phyloP scores from a whole-genome alignment of 2,888 invertebrate species.

The Eutolmus rufibarbis region DNA sequence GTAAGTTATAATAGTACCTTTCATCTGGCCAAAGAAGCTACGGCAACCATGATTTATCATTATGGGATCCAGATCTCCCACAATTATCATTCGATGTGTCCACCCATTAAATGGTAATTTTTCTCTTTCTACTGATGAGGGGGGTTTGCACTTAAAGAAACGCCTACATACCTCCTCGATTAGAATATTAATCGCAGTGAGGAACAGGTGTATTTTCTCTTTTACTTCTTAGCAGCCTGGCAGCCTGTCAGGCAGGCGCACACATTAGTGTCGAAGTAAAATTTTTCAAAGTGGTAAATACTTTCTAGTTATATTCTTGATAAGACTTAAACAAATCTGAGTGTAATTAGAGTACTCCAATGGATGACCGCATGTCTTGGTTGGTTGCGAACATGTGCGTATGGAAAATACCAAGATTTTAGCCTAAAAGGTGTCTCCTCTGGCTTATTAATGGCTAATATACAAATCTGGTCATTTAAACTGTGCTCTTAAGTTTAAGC shows the following conservation, averaged over 20 bases:
- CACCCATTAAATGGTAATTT: neutral
- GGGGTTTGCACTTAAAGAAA: neutral
- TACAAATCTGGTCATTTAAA: neutral
- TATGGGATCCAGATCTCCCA: neutral
- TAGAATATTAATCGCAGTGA: neutral
- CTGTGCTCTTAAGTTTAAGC: neutral
- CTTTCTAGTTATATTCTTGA: conserved; percentile 9
- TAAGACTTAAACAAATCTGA: conserved; percentile 29
- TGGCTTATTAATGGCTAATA: neutral
- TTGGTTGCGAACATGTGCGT: neutral
- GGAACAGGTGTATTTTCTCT: neutral
- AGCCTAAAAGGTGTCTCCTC: neutral
- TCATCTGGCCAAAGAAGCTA: neutral
- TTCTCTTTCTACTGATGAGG: neutral
- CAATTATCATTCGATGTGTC: neutral
- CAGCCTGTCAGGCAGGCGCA: neutral
- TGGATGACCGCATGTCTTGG: neutral
- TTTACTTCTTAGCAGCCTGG: neutral
- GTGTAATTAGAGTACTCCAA: neutral
- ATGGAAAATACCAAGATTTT: neutral
- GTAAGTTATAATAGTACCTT: neutral
- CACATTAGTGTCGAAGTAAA: neutral
- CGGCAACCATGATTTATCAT: neutral
- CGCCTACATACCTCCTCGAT: neutral
- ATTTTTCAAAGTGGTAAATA: neutral